These are phyloP conservation scores for Andrena dorsata DNA, from an alignment of 2,888 invertebrate genomes.

Conservation along the genomic window DNA sequence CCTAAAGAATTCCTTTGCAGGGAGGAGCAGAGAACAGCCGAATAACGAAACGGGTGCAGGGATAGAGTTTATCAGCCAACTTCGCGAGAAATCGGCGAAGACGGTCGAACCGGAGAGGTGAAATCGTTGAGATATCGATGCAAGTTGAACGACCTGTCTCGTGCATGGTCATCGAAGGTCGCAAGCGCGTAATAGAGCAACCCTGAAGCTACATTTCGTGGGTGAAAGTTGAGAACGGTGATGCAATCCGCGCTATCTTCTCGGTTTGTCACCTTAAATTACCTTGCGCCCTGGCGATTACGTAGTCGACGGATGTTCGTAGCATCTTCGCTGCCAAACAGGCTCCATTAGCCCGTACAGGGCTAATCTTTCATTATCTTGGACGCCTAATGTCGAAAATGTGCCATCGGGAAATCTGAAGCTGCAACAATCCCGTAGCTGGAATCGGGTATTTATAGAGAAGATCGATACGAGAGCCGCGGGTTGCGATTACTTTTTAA, in stretches of 20 bases:
- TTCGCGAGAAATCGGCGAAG: background rate
- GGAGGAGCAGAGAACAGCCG: no score
- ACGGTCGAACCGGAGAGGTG: background rate
- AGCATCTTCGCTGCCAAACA: no score
- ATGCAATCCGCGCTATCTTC: no score
- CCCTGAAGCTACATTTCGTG: background rate
- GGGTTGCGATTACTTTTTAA: conserved; percentile 46
- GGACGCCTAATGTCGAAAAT: conserved; percentile 7
- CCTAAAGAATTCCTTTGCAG: no score
- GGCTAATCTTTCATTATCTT: background rate
- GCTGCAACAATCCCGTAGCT: conserved; percentile 31
- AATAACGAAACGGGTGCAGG: no score
- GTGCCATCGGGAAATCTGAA: conserved; percentile 8
- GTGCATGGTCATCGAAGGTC: conserved; percentile 19
- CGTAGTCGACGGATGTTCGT: no score
- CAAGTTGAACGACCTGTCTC: conserved; percentile 9
- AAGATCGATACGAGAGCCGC: conserved; percentile 44
- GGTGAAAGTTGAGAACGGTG: background rate
- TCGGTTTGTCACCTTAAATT: no score
- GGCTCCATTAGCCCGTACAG: no score
- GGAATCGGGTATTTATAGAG: conserved; percentile 46
- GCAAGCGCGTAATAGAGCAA: background rate
- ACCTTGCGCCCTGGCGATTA: no score
- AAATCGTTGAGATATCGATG: background rate
- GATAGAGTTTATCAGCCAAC: background rate